Percentiles rank a stretch among this genome's conserved stretches.
These are phyloP conservation scores for Austrofundulus limnaeus DNA, from an alignment of 2,113 vertebrate species.

Conservation along the genomic window DNA sequence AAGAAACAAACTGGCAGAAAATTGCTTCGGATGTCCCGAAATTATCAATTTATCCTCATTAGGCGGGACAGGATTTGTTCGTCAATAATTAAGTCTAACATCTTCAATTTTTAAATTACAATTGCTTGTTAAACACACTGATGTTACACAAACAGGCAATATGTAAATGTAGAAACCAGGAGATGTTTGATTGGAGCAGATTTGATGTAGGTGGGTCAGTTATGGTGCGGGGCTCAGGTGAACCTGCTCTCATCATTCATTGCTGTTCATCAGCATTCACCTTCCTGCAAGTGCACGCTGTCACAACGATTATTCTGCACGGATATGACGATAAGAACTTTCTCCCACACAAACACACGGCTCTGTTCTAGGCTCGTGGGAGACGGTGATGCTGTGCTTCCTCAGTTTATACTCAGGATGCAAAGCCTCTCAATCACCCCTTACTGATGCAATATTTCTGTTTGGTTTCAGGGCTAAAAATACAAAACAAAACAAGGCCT, in stretches of 20 bases:
- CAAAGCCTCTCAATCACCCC: conserved; percentile 2
- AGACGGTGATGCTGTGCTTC: conserved; percentile 7
- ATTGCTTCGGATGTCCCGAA: not conserved
- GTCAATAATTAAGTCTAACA: not conserved
- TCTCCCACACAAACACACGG: conserved; percentile 41
- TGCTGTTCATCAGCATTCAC: conserved; percentile 58
- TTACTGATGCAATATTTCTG: conserved; percentile 5
- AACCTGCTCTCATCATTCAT: conserved; percentile 47
- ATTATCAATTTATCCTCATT: not conserved
- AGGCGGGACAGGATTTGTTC: not conserved
- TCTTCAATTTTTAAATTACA: not conserved
- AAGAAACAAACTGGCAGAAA: not conserved
- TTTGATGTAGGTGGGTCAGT: conserved; percentile 33
- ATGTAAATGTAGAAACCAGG: not conserved
- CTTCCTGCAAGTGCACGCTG: conserved; percentile 45
- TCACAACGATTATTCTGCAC: conserved; percentile 65
- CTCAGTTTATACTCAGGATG: conserved; percentile 14
- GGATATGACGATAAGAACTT: conserved; percentile 48
- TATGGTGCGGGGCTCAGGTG: conserved; percentile 57
- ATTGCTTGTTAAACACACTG: not conserved
- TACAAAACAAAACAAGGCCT: not conserved
- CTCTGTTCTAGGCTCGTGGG: conserved; percentile 9
- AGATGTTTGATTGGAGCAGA: conserved; percentile 29
- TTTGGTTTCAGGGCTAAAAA: not conserved
- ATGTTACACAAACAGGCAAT: not conserved